Evolutionary conservation across 2,113 vertebrate genomes (phyloP).

Genomic region (Galeopterus variegatus): DNA sequence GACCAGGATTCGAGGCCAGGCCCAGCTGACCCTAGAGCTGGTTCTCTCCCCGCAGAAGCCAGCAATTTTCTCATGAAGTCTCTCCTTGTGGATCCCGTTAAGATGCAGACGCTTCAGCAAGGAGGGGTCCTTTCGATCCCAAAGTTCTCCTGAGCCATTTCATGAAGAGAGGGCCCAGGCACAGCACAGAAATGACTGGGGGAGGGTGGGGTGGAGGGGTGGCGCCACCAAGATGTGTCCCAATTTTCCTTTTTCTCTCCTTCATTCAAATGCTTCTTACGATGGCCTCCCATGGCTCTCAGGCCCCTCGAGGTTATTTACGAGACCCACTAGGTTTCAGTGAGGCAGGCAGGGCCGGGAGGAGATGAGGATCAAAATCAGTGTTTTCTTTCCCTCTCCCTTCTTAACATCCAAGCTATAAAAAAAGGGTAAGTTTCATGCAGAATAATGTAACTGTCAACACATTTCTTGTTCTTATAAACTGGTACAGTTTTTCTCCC

Average conservation of each 20-base stretch:
- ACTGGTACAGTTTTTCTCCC: not conserved
- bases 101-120: not conserved
- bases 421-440: slow-evolving; percentile 44
- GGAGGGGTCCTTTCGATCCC: not conserved
- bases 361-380: not conserved
- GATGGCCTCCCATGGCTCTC: not conserved
- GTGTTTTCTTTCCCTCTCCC: not conserved
- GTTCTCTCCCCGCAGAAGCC: not conserved
- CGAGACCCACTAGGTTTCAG: not conserved
- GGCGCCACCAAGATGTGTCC: not conserved
- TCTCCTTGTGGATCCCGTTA: not conserved
- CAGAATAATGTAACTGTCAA: slow-evolving; percentile 42
- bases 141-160: not conserved
- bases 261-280: not conserved
- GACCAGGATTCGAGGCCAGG: not conserved
- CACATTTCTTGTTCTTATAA: slow-evolving; percentile 69
- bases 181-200: not conserved
- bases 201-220: not conserved
- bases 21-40: not conserved
- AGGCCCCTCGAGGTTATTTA: not conserved
- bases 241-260: not conserved
- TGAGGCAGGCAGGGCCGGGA: not conserved
- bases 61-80: not conserved
- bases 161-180: not conserved
- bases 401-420: slow-evolving; percentile 51